Conservation (phyloP, 1,140 invertebrate species). For the Hesperophylax magnus region DNA sequence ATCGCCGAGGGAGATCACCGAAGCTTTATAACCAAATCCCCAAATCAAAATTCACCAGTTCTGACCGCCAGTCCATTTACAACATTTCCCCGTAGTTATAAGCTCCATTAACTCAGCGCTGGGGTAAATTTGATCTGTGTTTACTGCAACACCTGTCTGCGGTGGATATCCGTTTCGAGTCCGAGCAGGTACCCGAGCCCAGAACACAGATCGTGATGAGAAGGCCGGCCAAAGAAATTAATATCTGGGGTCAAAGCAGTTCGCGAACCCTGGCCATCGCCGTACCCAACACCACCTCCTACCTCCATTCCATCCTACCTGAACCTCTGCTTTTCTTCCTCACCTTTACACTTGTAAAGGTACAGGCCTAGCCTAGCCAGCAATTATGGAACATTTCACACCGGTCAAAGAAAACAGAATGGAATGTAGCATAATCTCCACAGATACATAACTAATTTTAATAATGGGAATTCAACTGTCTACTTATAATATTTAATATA, state of each 20-base stretch:
- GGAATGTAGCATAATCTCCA: too few species aligned
- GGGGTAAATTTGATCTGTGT: slow-evolving; percentile 27
- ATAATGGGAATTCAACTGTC: too few species aligned
- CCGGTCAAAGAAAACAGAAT: not conserved
- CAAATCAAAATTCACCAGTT: too few species aligned
- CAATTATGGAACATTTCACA: slow-evolving; percentile 10
- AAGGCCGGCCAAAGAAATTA: slow-evolving; percentile 35
- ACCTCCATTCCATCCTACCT: not conserved
- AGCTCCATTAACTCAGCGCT: slow-evolving; percentile 19
- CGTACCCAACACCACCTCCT: not conserved
- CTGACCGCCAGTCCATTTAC: too few species aligned
- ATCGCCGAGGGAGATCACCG: too few species aligned
- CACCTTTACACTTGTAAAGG: not conserved
- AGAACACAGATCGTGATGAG: slow-evolving; percentile 16
- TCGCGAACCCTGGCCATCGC: slow-evolving; percentile 33
- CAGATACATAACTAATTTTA: too few species aligned
- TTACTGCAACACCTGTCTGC: slow-evolving; percentile 23
- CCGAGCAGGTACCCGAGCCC: not conserved
- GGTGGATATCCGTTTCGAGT: slow-evolving; percentile 14
- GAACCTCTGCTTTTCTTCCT: too few species aligned
- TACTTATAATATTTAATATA: too few species aligned
- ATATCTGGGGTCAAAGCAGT: slow-evolving; percentile 34
- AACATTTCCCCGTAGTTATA: not conserved
- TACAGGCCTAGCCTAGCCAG: not conserved
- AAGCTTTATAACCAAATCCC: too few species aligned